Conservation (phyloP, 2,113 vertebrate species). For the Coptodon bakossiorum region DNA sequence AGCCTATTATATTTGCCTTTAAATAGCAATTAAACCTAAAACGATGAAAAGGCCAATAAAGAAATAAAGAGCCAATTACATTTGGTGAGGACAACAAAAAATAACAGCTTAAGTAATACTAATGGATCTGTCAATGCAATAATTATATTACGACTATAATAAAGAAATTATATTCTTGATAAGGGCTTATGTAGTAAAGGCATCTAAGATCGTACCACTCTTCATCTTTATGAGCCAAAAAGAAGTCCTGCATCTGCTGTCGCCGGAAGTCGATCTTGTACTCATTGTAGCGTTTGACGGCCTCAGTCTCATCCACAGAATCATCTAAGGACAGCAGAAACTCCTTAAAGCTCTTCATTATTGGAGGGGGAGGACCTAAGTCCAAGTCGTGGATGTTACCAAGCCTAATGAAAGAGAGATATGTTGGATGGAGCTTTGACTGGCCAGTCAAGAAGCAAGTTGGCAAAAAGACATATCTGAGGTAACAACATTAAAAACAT, state of each 20-base stretch:
- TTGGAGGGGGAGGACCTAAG: conserved; percentile 78
- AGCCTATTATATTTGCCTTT: neutral
- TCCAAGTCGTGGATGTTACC: conserved; percentile 89
- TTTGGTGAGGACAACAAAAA: neutral
- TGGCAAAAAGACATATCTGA: neutral
- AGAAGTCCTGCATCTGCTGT: conserved; percentile 96
- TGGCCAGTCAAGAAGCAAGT: neutral
- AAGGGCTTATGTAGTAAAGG: neutral
- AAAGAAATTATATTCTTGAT: neutral
- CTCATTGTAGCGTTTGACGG: conserved; percentile 89
- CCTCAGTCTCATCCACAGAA: conserved; percentile 89
- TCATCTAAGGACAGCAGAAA: conserved; percentile 88
- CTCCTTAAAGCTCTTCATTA: conserved; percentile 92
- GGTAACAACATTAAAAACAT: neutral
- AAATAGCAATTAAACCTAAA: neutral
- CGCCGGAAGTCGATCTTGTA: conserved; percentile 90
- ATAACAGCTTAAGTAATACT: neutral
- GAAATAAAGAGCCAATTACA: neutral
- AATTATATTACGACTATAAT: neutral
- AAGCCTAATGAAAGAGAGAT: conserved; percentile 61
- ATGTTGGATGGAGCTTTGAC: neutral
- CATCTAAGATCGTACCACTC: conserved; percentile 81
- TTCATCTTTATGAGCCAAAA: conserved; percentile 90
- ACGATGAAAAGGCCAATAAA: neutral
- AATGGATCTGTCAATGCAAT: neutral